phyloP scores from a whole-genome alignment of 37 sponge, comb jelly and placozoan genomes.

The Cliona cf. orientalis region DNA sequence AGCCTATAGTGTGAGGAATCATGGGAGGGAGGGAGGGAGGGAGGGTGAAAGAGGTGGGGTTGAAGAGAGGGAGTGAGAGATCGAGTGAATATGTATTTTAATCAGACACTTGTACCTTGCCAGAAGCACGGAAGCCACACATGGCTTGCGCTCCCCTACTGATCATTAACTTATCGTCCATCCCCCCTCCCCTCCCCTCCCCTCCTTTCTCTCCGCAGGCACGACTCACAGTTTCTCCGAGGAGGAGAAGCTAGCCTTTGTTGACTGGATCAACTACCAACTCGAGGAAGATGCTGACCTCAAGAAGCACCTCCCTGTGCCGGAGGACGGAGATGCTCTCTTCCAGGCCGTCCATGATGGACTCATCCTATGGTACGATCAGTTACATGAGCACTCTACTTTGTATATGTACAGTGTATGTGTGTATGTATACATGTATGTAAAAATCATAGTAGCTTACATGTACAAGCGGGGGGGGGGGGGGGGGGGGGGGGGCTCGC shows the following conservation, averaged over 20 bases:
- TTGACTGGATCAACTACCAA: constrained; percentile 97
- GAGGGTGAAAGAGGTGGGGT: no score
- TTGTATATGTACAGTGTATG: no score
- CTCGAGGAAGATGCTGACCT: constrained; percentile 83
- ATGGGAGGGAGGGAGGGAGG: no score
- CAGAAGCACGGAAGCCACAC: neutral
- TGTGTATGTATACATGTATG: constrained; percentile 9
- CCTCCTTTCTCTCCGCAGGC: constrained; percentile 27
- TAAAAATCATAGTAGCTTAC: neutral
- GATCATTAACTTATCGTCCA: no score
- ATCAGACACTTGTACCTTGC: neutral
- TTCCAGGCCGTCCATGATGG: constrained; percentile 86
- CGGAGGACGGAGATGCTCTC: constrained; percentile 76
- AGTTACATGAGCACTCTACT: neutral
- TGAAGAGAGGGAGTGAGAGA: no score
- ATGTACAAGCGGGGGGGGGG: no score
- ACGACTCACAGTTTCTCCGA: constrained; percentile 92
- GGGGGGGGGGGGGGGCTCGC: no score
- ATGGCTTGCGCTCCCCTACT: neutral
- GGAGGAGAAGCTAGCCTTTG: constrained; percentile 94
- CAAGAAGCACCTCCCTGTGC: constrained; percentile 62
- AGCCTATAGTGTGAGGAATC: no score
- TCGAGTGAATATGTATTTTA: no score
- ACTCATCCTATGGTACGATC: constrained; percentile 88
- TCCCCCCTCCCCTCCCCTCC: neutral